Percentiles rank a stretch among this genome's conserved stretches.
Conservation (phyloP, 2,113 vertebrate species). For the Indri indri region DNA sequence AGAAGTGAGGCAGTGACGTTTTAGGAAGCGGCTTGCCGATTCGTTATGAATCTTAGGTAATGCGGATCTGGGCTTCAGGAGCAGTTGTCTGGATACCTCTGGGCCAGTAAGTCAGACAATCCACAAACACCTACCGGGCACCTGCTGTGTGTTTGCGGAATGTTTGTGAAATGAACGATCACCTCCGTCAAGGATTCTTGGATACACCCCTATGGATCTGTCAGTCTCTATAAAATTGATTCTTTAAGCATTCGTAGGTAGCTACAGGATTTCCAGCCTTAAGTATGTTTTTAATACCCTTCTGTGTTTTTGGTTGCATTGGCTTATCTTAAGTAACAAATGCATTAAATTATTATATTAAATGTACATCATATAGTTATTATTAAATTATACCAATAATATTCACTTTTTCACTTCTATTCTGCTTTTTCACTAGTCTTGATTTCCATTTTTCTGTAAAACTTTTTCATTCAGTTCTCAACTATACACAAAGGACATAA, state of each 20-base stretch:
- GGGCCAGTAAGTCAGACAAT: not conserved
- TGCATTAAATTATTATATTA: not conserved
- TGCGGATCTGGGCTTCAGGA: not conserved
- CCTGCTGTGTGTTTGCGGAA: not conserved
- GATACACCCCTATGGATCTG: constrained; percentile 1
- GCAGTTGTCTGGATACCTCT: not conserved
- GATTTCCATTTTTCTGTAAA: constrained; percentile 2
- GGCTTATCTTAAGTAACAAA: not conserved
- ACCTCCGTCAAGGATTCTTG: not conserved
- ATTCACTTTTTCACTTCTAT: not conserved
- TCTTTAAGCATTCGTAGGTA: constrained; percentile 24
- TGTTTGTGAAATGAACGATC: constrained; percentile 49
- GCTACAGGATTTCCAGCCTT: constrained; percentile 16
- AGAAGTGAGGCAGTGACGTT: not conserved
- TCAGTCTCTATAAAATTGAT: constrained; percentile 43
- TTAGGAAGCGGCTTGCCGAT: not conserved
- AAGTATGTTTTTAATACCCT: not conserved
- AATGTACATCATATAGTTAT: not conserved
- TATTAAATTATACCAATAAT: constrained; percentile 36
- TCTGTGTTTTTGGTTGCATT: not conserved
- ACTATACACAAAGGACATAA: constrained; percentile 32
- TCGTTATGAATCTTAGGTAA: not conserved
- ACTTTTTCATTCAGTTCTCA: constrained; percentile 44
- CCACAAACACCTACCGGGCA: not conserved
- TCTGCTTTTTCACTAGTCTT: not conserved